Evolutionary conservation across 2,888 invertebrate species (phyloP).

Genomic region (Tetragonula carbonaria): DNA sequence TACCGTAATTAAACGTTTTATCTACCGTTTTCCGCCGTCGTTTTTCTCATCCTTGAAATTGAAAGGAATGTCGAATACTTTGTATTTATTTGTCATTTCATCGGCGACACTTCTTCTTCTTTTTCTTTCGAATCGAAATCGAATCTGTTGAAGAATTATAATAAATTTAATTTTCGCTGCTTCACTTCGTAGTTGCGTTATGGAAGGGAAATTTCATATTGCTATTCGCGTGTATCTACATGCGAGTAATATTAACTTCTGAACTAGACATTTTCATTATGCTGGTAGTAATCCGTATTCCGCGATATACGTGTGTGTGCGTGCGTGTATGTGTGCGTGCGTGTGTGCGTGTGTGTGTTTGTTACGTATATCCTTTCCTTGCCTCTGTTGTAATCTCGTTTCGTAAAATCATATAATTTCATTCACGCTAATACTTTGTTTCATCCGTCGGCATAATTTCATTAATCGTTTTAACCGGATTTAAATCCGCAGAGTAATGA

Average conservation of each 20-base stretch:
- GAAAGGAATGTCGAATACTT: background rate
- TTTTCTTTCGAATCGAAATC: background rate
- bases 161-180: background rate
- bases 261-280: background rate
- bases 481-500: no score
- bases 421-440: background rate
- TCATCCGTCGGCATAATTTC: background rate
- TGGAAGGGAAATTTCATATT: background rate
- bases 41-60: background rate
- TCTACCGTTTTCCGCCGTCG: no score
- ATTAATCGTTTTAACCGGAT: background rate
- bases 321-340: no score
- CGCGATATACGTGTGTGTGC: background rate
- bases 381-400: background rate
- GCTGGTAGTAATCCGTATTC: background rate
- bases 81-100: background rate
- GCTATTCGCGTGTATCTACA: background rate
- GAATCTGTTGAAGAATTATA: background rate
- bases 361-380: background rate
- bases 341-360: no score
- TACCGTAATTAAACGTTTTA: slow-evolving; percentile 24
- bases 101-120: no score
- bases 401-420: background rate
- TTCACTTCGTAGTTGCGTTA: background rate
- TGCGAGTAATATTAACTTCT: background rate